Evolutionary conservation across 2,888 invertebrate genomes (phyloP), one percentile per base, ranked within the genome.

Genomic region (Cenopis cana): DNA sequence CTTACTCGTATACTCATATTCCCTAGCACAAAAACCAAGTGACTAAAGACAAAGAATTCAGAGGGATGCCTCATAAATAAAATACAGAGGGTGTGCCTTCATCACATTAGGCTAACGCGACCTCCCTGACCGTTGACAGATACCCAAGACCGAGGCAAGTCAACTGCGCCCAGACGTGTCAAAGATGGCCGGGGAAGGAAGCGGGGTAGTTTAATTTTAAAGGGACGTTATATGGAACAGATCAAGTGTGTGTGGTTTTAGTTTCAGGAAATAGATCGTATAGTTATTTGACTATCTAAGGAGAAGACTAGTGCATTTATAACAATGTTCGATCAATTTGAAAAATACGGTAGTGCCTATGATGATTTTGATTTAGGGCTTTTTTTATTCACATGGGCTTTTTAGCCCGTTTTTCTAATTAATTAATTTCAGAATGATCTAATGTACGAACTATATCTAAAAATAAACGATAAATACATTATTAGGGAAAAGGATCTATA

Each of bases 141-240:
- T 57, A 66, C 70, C 70, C 69, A 66, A 70, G 65, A 65, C 20
- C 67, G 67, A 18, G 66, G 17, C 29, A 59, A 70, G 70, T 70
- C 70, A 70, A 69, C 68, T 68, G 29, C 12, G 46, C 64, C 60
- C 46, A 14, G 14, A 59, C 41, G 59, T 59, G 60, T 46, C 60
- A 46, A 38, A 24, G 38, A 41, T 41, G 59, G 41, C 20, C 46
- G 46, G 46, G 46, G 14, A 59, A 20, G 59, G 59, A 60, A 18
- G 18, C 36, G 46, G 46, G 46, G 29, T n/a, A 29, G 60, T 11
- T 60, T 8, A 60, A 29, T 46, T 60, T 46, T 6, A 8, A 46
- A 29, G 60, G 46, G 24, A 24, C 50, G 9, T 50, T 18, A 18
- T 17, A 10, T 46, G n/a, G 33, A 33, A 10, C 46, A 14, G 36